phyloP scores from a whole-genome alignment of 2,797 vertebrate genomes.

The Anguilla marmorata region DNA sequence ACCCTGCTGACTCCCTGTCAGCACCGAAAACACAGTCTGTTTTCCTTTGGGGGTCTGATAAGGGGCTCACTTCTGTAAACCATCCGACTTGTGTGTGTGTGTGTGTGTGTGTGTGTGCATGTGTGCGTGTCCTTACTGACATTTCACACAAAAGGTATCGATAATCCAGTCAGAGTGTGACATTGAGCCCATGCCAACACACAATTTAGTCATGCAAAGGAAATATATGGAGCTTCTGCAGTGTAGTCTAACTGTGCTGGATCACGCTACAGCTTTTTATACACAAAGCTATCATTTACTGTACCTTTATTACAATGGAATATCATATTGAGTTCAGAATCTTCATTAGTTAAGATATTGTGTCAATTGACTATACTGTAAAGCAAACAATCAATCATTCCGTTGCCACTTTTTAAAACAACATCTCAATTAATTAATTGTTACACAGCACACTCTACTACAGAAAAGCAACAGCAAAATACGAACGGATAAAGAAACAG shows the following conservation, averaged over 20 bases:
- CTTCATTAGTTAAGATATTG: neutral
- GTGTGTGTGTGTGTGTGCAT: neutral
- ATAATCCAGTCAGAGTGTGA: neutral
- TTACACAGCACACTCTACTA: neutral
- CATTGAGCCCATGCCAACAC: neutral
- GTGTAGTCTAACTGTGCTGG: neutral
- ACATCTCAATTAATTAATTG: neutral
- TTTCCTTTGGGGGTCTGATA: too few species aligned
- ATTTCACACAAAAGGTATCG: neutral
- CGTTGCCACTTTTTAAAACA: neutral
- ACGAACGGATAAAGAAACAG: too few species aligned
- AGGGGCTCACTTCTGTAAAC: too few species aligned
- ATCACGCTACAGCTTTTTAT: neutral
- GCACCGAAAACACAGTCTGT: too few species aligned
- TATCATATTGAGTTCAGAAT: neutral
- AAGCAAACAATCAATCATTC: neutral
- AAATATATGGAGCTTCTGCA: neutral
- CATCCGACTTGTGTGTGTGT: neutral
- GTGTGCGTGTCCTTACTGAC: neutral
- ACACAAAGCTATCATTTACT: neutral
- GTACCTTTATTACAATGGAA: neutral
- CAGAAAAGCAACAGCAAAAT: neutral
- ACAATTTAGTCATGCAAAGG: neutral
- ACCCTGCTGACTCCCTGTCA: too few species aligned
- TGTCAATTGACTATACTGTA: neutral